Percentiles rank a stretch among this genome's conserved stretches.
Evolutionary conservation across 2,888 invertebrate genomes (phyloP).

Genomic region (Drosophila recens): DNA sequence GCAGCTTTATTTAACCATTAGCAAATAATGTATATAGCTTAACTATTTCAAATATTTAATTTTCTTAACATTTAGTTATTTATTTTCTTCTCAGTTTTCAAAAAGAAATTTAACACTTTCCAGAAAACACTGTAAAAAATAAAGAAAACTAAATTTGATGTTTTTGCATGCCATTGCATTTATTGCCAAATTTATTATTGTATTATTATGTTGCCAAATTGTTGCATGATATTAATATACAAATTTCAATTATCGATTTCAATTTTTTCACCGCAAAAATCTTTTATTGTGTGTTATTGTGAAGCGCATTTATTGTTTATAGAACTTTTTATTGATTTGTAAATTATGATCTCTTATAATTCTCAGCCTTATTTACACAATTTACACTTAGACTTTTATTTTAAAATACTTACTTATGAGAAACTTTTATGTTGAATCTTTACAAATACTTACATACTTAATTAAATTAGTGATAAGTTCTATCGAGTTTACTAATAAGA

Average conservation of each 20-base stretch:
- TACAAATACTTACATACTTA: slow-evolving; percentile 11
- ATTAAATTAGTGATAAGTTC: slow-evolving; percentile 51
- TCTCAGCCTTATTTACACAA: slow-evolving; percentile 27
- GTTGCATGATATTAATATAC: slow-evolving; percentile 57
- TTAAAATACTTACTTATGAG: slow-evolving; percentile 26
- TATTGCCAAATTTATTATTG: slow-evolving; percentile 9
- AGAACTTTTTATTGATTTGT: slow-evolving; percentile 11
- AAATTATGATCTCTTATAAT: slow-evolving; percentile 18
- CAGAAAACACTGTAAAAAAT: slow-evolving; percentile 28
- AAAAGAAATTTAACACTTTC: slow-evolving; percentile 12
- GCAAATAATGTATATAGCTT: slow-evolving; percentile 63
- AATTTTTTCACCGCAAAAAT: slow-evolving; percentile 16
- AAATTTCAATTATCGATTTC: slow-evolving; percentile 19
- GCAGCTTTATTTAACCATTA: slow-evolving; percentile 47
- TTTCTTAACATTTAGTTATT: slow-evolving; percentile 23
- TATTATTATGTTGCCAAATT: slow-evolving; percentile 45
- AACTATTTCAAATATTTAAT: slow-evolving; percentile 19
- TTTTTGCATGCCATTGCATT: slow-evolving; percentile 47
- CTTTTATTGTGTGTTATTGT: slow-evolving; percentile 64
- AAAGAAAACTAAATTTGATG: slow-evolving; percentile 25
- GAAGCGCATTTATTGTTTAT: slow-evolving; percentile 57
- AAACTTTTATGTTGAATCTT: slow-evolving; percentile 22
- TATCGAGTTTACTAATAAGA: slow-evolving; percentile 66
- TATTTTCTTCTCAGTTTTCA: slow-evolving; percentile 18
- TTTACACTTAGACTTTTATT: slow-evolving; percentile 36